These are phyloP conservation scores for Trissoscelio sp. DNA, from an alignment of 2,888 invertebrate species.

Conservation along the genomic window DNA sequence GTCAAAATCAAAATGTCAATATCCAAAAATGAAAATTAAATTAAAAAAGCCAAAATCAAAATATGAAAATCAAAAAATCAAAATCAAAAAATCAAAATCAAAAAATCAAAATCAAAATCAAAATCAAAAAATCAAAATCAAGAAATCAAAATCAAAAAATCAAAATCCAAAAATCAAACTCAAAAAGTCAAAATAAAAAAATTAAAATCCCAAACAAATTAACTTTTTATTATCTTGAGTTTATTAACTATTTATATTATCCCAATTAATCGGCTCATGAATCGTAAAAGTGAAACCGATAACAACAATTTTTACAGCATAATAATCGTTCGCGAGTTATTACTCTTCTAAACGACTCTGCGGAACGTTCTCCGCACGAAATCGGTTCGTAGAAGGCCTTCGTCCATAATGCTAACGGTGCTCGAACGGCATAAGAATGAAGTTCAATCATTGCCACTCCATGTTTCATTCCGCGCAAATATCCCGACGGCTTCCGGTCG, in stretches of 20 bases:
- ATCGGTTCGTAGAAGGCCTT: slow-evolving; percentile 60
- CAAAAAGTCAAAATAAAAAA: too few relatives aligned
- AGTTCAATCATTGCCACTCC: slow-evolving; percentile 47
- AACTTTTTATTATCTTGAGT: too few relatives aligned
- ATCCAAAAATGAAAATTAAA: too few relatives aligned
- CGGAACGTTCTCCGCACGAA: slow-evolving; percentile 44
- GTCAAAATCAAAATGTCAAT: too few relatives aligned
- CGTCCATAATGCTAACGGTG: slow-evolving; percentile 48
- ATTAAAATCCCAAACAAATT: too few relatives aligned
- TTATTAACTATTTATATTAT: slow-evolving; percentile 22
- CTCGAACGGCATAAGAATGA: slow-evolving; percentile 65
- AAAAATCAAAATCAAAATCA: too few relatives aligned
- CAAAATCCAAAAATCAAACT: too few relatives aligned
- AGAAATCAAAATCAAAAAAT: too few relatives aligned
- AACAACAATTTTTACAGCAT: slow-evolving; percentile 44
- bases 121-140: too few relatives aligned
- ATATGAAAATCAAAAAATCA: too few relatives aligned
- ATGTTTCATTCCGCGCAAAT: slow-evolving; percentile 54
- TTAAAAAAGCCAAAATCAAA: too few relatives aligned
- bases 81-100: too few relatives aligned
- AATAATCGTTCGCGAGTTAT: slow-evolving; percentile 43
- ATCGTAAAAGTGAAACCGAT: slow-evolving; percentile 45
- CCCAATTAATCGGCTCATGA: slow-evolving; percentile 32
- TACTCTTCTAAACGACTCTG: slow-evolving; percentile 35
- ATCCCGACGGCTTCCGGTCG: slow-evolving; percentile 50